Evolutionary conservation across 2,888 invertebrate species (phyloP), one percentile per base, ranked within the genome.

Genomic region (Chrysodeixis includens): DNA sequence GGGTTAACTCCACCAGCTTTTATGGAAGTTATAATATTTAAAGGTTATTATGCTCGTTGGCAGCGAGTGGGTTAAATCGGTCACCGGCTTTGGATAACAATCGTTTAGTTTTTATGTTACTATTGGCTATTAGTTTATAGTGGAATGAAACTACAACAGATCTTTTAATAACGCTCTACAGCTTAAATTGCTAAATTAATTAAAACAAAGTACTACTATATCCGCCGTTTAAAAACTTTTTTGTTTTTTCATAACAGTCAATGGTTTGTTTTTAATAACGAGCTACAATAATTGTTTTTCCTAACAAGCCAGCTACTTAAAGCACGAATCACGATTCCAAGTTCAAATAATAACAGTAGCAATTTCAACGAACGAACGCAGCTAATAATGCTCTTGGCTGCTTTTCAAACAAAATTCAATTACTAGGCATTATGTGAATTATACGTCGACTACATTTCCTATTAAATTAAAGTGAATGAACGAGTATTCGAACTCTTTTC

Each of bases 391-490:
- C 62, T 60, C 62, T 81, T 81, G 81, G 79, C 81, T 74, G 56
- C 32, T 65, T 68, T 76, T 81, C 81, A 81, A 79, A 76, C 74
- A 74, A 61, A 73, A 79, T 70, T 40, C 71, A 73, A 78, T 81
- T 78, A 74, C 66, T 64, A 74, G 66, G 62, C 62, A 79, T 76
- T 71, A 64, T 59, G 64, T 74, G 67, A 72, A 61, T 71, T 79
- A 66, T 64, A 74, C 63, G 64, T 66, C 56, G 46, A 69, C 64
- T 69, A 68, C 71, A 72, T 72, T 66, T 66, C 64, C 65, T 67
- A 77, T 73, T 77, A 74, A 71, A 77, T 69, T 66, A 75, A 66
- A 62, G 44, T 70, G 73, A 77, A 81, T 73, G 77, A 71, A 70
- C 40, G 66, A 58, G 59, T 59, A 63, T 62, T 51, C 53, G 56